Base-by-base conservation (phyloP, 2,113 vertebrate genomes). In the Xiphophorus couchianus region DNA sequence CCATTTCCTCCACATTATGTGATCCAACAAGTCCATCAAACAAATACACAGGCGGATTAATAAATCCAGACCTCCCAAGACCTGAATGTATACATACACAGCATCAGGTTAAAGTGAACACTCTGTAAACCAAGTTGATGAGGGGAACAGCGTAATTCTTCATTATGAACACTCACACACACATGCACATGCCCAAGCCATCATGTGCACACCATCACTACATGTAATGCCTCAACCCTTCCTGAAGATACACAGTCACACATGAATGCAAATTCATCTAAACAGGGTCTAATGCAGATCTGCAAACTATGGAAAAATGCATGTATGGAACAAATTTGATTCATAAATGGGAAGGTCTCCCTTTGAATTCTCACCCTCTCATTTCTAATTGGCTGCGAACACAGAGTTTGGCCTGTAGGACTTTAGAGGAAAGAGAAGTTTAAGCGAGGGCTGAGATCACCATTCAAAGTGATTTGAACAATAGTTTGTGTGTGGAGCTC, bases 281-380 rank as follows among this genome's bases (percentile, higher is more conserved):
- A 93, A 91, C 84, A 89, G 78, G 71, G 83, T 74, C 66, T 84
- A 81, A 77, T 79, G 66, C 81, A 79, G 82, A 83, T 74, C 84
- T 76, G 44, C 61, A 51, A 35, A 73, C 70, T 37, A 77, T 79
- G 91, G 88, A 90, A 93, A 28, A 92, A 90, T 85, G 88, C 86
- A 90, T 89, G 92, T 15, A 84, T 86, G 79, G 90, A 93, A 92
- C 92, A 93, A 93, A 93, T 94, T 85, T 85, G 81, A 93, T 93
- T 93, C 89, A 91, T 92, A 94, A 94, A 93, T 86, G 86, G 86
- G 76, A 90, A 92, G 86, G 90, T 93, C 94, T 93, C 89, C 89
- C 90, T 91, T 92, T 92, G 76, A 93, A 85, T 88, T 70, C 69
- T 75, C 11, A 75, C 84, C 84, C 78, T 81, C 88, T 81, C 84